Base-by-base conservation (phyloP, 64 coral and sea anemone species). In the Pocillopora verrucosa region DNA sequence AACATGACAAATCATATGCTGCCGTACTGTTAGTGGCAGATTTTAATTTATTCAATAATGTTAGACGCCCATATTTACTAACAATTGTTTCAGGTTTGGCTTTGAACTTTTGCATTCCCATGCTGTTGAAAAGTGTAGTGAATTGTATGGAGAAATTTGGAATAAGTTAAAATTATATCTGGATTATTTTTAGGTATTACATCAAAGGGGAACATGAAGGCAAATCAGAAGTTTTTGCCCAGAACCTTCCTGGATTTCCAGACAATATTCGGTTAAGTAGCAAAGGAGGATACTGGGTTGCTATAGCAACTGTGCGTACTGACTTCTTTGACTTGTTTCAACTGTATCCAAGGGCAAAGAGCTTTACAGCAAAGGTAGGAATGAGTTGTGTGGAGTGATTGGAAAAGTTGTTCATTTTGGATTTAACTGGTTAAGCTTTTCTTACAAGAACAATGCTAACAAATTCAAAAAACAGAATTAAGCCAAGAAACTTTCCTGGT, bases 221-320 rank as follows among this genome's bases (percentile, higher is more conserved):
- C 51, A 90, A 97, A 69, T 68, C 80, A 16, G 95, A 97, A 45
- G 78, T 97, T 72, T 97, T 97, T 85, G 82, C 82, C 9, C 91
- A 93, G 20, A 97, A 97, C 65, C 89, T 97, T 59, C 95, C 95
- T 76, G 95, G 95, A 63, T 16, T 93, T 4, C 95, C 95, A 41
- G 95, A 96, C 78, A 96, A 96, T 61, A 93, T 96, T 22, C 91
- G 95, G 0, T 78, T 56, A 59, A 96, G 95, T 72, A 88, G 88
- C 58, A 69, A 34, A 11, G 95, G 95, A 30, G 95, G 95, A 9
- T 96, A 96, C 41, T 96, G 95, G 95, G 92, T 96, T 78, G 95
- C 84, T 25, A 73, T 96, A 24, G 75, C 45, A 36, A 17, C 56
- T 34, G n/a, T 35, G 16, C 75, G 95, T 15, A 90, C 87, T 59